Conservation (phyloP, 2,888 invertebrate species). For the Charanyca ferruginea region DNA sequence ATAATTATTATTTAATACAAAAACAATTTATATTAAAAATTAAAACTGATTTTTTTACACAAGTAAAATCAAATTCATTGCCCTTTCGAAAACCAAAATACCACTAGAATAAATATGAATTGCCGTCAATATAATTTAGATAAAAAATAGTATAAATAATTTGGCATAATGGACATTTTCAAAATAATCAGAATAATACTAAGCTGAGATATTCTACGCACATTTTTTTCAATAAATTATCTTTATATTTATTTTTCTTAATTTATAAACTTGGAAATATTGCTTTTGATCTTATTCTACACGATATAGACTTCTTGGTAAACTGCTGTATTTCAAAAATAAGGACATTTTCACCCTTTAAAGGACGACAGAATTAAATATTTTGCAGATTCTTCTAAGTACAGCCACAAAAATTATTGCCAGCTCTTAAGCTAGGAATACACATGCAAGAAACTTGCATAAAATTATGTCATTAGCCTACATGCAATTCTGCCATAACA, state of each 20-base stretch:
- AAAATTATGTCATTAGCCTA: background rate
- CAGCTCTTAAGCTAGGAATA: background rate
- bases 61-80: conserved; percentile 18
- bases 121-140: conserved; percentile 26
- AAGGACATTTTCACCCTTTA: conserved; percentile 13
- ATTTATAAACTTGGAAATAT: conserved; percentile 63
- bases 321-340: conserved; percentile 45
- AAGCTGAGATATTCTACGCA: conserved; percentile 49
- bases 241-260: conserved; percentile 50
- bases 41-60: background rate
- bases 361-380: conserved; percentile 32
- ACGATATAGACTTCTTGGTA: conserved; percentile 53
- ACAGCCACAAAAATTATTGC: background rate
- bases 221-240: conserved; percentile 46
- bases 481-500: background rate
- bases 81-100: conserved; percentile 16
- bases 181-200: conserved; percentile 58
- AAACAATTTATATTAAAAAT: background rate
- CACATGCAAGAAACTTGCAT: background rate
- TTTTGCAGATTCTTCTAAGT: background rate
- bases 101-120: conserved; percentile 14
- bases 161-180: conserved; percentile 34
- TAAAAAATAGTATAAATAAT: conserved; percentile 46
- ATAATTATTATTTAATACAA: background rate
- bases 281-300: conserved; percentile 63